A percentile compares a stretch with the other conserved stretches of the same genome.
Conservation (phyloP, 2,797 vertebrate species). For the Myioborus miniatus region DNA sequence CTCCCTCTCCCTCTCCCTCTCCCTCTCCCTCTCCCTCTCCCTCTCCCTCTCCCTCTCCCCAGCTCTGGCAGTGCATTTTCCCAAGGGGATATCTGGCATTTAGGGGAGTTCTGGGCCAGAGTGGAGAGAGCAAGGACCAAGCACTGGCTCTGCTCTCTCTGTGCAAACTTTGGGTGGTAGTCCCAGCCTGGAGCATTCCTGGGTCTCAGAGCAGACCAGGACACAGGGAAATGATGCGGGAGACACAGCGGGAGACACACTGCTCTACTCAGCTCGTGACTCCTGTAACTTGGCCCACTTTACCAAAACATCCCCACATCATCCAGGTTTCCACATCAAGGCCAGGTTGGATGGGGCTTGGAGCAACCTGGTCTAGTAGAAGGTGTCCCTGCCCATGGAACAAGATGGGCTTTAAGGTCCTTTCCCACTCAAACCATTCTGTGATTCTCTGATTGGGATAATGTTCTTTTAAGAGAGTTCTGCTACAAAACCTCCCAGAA, state of each 20-base stretch:
- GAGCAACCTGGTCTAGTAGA: neutral
- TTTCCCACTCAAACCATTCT: neutral
- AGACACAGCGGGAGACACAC: neutral
- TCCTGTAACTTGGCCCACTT: neutral
- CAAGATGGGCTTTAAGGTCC: neutral
- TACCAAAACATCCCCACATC: neutral
- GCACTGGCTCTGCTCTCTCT: neutral
- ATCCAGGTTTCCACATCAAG: neutral
- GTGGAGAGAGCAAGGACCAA: neutral
- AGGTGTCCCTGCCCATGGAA: neutral
- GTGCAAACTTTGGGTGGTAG: neutral
- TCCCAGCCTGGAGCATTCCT: neutral
- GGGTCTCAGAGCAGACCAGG: neutral
- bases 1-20: neutral
- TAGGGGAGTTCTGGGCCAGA: neutral
- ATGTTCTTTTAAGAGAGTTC: neutral
- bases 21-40: neutral
- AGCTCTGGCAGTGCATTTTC: neutral
- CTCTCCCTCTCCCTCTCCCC: neutral
- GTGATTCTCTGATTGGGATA: neutral
- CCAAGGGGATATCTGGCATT: neutral
- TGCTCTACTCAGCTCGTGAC: neutral
- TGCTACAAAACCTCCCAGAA: neutral
- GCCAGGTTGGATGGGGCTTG: accelerated
- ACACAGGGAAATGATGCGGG: neutral